Evolutionary conservation across 2,113 vertebrate species (phyloP).

Genomic region (Notarius quadriscutis): DNA sequence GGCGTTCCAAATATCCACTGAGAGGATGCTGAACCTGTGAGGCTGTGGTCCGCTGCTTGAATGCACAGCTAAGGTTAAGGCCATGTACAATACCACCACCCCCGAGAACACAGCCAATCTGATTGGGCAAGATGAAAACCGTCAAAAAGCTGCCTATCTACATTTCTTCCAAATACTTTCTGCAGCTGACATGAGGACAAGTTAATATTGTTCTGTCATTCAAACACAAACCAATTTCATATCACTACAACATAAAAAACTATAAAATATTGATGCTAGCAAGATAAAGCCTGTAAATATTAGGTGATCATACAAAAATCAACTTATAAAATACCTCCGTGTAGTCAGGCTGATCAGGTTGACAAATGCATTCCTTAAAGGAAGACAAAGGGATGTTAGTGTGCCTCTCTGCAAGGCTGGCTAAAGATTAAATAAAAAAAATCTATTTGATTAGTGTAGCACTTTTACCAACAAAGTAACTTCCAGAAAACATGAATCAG

Average conservation of each 20-base stretch:
- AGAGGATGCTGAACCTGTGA: neutral
- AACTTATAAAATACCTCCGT: neutral
- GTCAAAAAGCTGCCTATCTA: neutral
- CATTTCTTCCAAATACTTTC: neutral
- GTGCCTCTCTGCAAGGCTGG: neutral
- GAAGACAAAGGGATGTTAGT: neutral
- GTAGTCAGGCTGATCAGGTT: neutral
- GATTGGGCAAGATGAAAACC: neutral
- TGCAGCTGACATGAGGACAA: neutral
- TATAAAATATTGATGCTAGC: neutral
- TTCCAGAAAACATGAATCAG: neutral
- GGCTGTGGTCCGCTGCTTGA: neutral
- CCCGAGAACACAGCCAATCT: neutral
- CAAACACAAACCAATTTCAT: conserved; percentile 4
- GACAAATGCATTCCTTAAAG: conserved; percentile 16
- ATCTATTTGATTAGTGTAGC: neutral
- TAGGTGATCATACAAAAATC: neutral
- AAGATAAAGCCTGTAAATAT: neutral
- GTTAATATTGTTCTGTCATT: conserved; percentile 16
- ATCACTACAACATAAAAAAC: neutral
- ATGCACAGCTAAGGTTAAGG: neutral
- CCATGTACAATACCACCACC: neutral
- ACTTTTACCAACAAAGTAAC: neutral
- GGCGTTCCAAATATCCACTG: neutral
- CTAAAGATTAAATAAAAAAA: neutral